A percentile compares a stretch with the other conserved stretches of the same genome.
phyloP scores from a whole-genome alignment of 2,113 vertebrate genomes.

The Haemorhous mexicanus region DNA sequence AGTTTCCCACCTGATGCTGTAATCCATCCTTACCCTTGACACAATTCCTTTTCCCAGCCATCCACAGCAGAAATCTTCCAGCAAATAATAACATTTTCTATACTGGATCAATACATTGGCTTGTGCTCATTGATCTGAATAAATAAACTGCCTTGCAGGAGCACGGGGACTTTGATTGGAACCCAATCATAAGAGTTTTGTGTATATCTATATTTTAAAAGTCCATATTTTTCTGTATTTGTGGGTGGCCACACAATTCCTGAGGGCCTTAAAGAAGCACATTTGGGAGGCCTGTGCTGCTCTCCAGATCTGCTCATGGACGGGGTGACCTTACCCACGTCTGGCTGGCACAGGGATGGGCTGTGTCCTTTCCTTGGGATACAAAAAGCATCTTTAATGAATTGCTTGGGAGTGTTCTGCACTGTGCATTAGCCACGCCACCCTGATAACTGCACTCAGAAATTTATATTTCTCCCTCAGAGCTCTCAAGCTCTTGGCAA shows the following conservation, averaged over 20 bases:
- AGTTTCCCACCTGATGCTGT: not conserved
- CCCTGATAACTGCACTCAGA: not conserved
- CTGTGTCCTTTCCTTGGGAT: not conserved
- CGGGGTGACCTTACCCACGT: not conserved
- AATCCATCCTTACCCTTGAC: not conserved
- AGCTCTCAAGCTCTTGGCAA: constrained; percentile 26
- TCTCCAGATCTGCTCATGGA: rapidly evolving
- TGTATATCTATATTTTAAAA: not conserved
- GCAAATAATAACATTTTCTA: not conserved
- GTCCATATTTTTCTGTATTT: not conserved
- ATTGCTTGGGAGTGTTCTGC: not conserved
- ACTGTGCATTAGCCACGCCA: rapidly evolving
- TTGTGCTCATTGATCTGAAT: not conserved
- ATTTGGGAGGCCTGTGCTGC: rapidly evolving
- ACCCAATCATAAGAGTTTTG: not conserved
- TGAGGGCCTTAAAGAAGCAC: not conserved
- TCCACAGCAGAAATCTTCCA: not conserved
- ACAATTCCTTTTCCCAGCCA: not conserved
- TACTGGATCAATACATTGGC: not conserved
- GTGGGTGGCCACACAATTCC: not conserved
- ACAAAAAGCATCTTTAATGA: not conserved
- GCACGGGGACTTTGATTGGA: not conserved
- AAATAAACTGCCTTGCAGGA: not conserved
- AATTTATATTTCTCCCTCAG: not conserved
- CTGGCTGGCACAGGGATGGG: not conserved